Conservation (phyloP, 1,140 invertebrate species). For the Streblospio benedicti region DNA sequence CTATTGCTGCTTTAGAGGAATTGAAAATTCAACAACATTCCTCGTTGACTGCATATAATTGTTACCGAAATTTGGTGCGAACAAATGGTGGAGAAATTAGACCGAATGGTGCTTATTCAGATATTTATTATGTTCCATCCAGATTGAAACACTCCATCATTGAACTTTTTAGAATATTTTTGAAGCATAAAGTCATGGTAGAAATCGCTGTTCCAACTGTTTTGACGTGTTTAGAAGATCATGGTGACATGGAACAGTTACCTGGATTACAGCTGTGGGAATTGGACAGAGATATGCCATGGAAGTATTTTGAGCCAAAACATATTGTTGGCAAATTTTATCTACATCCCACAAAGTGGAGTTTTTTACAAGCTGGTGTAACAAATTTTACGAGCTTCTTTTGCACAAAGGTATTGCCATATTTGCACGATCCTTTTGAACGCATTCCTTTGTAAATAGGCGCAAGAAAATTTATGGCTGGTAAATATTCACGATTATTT, state of each 20-base stretch:
- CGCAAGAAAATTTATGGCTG: no score
- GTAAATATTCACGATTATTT: no score
- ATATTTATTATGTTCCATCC: slow-evolving; percentile 13
- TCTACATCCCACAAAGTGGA: slow-evolving; percentile 14
- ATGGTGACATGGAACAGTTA: slow-evolving; percentile 1
- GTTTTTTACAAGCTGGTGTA: not conserved
- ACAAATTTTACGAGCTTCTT: not conserved
- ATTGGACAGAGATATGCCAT: slow-evolving; percentile 4
- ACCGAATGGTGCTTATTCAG: slow-evolving; percentile 9
- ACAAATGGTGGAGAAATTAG: slow-evolving; percentile 1
- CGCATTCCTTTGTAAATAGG: no score
- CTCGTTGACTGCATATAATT: not conserved
- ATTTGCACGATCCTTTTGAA: slow-evolving; percentile 3
- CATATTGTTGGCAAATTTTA: slow-evolving; percentile 12
- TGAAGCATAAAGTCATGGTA: slow-evolving; percentile 5
- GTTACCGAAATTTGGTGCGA: not conserved
- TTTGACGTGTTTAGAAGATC: not conserved
- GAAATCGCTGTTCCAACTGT: slow-evolving; percentile 15
- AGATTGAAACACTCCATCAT: slow-evolving; percentile 1
- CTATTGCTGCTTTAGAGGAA: not conserved
- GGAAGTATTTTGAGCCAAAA: slow-evolving; percentile 8
- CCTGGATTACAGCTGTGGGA: slow-evolving; percentile 6
- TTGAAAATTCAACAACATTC: not conserved
- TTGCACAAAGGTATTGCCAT: slow-evolving; percentile 6
- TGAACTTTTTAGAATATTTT: slow-evolving; percentile 9